A percentile compares a stretch with the other conserved stretches of the same genome.
Evolutionary conservation across 1,140 invertebrate genomes (phyloP).

Genomic region (Neodiprion pinetum): DNA sequence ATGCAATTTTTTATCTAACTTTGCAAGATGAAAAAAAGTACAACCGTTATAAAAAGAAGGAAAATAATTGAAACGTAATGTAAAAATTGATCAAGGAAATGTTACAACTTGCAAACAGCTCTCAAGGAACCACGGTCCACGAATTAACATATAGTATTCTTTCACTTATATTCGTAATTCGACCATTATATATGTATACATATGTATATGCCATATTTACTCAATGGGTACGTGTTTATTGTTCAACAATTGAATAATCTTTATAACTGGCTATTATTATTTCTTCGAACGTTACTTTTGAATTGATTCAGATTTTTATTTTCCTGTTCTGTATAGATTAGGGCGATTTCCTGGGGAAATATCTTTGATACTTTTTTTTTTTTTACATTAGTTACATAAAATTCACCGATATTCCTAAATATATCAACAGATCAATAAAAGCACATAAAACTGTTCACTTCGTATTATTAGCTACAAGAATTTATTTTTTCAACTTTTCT

Average conservation of each 20-base stretch:
- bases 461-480: background rate
- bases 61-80: background rate
- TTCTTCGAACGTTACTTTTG: background rate
- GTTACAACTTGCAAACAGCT: background rate
- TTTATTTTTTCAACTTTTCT: background rate
- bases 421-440: no score
- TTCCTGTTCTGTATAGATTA: background rate
- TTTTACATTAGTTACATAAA: background rate
- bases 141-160: background rate
- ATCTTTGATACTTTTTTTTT: background rate
- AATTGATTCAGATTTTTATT: background rate
- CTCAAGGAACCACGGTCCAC: background rate
- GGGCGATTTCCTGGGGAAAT: no score
- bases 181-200: no score
- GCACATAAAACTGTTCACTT: background rate
- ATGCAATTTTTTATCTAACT: background rate
- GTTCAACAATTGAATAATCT: background rate
- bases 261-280: background rate
- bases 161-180: background rate
- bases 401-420: background rate
- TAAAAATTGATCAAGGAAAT: background rate
- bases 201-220: no score
- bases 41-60: background rate
- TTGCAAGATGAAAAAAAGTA: background rate
- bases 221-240: background rate